phyloP scores from a whole-genome alignment of 1,140 invertebrate species.

The Zaprionus capensis region DNA sequence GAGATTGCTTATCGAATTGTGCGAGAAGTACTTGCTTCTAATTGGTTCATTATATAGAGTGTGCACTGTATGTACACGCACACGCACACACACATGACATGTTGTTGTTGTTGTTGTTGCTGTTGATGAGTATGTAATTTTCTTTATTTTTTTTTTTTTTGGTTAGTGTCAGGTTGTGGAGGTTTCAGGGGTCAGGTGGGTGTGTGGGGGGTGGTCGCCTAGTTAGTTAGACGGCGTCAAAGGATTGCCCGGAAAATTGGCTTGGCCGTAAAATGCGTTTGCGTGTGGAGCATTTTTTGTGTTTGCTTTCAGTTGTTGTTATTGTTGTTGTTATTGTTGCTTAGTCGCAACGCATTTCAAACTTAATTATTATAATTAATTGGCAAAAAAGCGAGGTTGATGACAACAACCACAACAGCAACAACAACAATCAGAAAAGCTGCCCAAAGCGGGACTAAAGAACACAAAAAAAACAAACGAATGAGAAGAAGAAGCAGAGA shows the following conservation, averaged over 20 bases:
- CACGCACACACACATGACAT: neutral
- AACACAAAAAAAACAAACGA: conserved; percentile 4
- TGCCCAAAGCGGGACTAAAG: conserved; percentile 34
- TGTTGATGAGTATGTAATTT: conserved; percentile 10
- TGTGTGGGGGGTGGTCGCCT: neutral
- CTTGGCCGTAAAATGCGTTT: conserved; percentile 72
- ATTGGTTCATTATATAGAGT: neutral
- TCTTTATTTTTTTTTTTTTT: neutral
- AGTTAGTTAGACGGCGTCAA: conserved; percentile 46
- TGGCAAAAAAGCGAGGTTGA: conserved; percentile 68
- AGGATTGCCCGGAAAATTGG: conserved; percentile 75
- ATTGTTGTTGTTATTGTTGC: conserved; percentile 65
- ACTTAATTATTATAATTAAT: conserved; percentile 81
- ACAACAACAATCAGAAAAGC: conserved; percentile 34
- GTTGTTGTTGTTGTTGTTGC: conserved; percentile 1
- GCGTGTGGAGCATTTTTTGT: conserved; percentile 55
- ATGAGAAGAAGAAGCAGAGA: conserved; percentile 7
- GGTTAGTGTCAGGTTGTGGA: neutral
- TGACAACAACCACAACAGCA: conserved; percentile 23
- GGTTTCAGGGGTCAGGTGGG: neutral
- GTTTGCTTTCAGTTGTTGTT: conserved; percentile 32
- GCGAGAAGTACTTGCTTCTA: neutral
- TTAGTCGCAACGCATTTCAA: conserved; percentile 78
- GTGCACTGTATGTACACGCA: conserved; percentile 1
- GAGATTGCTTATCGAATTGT: too few relatives aligned